Conservation (phyloP, 2,113 vertebrate genomes). For the Typhlomys cinereus region DNA sequence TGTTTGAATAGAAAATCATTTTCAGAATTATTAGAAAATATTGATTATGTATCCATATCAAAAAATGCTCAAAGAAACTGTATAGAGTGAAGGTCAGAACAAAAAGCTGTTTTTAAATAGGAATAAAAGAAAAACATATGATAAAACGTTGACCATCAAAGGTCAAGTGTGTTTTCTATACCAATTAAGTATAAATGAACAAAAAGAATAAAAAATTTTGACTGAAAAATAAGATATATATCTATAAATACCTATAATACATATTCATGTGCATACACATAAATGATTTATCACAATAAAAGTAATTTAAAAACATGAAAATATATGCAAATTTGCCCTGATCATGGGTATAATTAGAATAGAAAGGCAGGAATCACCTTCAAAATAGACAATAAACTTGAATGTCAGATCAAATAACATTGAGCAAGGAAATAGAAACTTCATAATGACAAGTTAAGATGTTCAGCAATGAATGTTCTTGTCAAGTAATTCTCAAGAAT, state of each 20-base stretch:
- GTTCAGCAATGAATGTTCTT: background rate
- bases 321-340: background rate
- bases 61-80: background rate
- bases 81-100: background rate
- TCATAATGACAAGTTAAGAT: background rate
- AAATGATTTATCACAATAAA: conserved; percentile 9
- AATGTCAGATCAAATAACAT: background rate
- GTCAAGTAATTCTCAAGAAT: background rate
- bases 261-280: background rate
- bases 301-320: conserved; percentile 40
- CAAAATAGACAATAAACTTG: background rate
- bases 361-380: background rate
- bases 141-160: background rate
- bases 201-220: background rate
- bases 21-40: background rate
- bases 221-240: background rate
- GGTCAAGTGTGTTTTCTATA: background rate
- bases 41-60: background rate
- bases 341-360: background rate
- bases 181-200: background rate
- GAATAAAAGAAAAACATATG: background rate
- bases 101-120: background rate
- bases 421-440: conserved; percentile 16
- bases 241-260: background rate
- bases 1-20: too few relatives aligned